Base-by-base conservation (phyloP, 2,888 invertebrate species). In the Polietes domitor region DNA sequence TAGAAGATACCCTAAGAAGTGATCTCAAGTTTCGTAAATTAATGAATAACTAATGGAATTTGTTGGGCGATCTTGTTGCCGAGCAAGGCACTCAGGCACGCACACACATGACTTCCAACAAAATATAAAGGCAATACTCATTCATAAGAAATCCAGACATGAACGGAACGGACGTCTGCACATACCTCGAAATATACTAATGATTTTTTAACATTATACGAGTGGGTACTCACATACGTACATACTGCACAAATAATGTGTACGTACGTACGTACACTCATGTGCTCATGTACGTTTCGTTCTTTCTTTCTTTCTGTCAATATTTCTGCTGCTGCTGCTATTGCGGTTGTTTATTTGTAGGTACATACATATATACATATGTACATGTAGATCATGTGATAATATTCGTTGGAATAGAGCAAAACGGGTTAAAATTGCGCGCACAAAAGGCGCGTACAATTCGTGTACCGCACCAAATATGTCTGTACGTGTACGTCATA, bases 351-450 rank as follows among this genome's bases (percentile, higher is more conserved):
- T 53, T 24, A 19, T 47, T 15, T 71, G 5, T 37, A 28, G 1
- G 17, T 58, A n/a, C n/a, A n/a, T n/a, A n/a, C n/a, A n/a, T n/a
- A n/a, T n/a, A n/a, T n/a, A n/a, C n/a, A n/a, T n/a, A n/a, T n/a
- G n/a, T n/a, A n/a, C n/a, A 55, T 68, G n/a, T 26, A 58, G 68
- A 77, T 81, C 81, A 81, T 81, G 77, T 77, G 77, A 81, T 73
- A 50, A 9, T 26, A 24, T n/a, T n/a, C n/a, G n/a, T 21, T 4
- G 1, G 21, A 41, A 12, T 37, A 37, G 47, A 65, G 61, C 17
- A 32, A 32, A 63, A 75, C 37, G 10, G 24, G 19, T 21, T 9
- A 21, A 53, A 21, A 50, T 9, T 15, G 47, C 47, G 47, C 2
- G 47, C n/a, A 6, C 2, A 50, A 50, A 50, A 50, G 17, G 17